phyloP scores from a whole-genome alignment of 1,140 invertebrate species.

The Phymastichus coffea region DNA sequence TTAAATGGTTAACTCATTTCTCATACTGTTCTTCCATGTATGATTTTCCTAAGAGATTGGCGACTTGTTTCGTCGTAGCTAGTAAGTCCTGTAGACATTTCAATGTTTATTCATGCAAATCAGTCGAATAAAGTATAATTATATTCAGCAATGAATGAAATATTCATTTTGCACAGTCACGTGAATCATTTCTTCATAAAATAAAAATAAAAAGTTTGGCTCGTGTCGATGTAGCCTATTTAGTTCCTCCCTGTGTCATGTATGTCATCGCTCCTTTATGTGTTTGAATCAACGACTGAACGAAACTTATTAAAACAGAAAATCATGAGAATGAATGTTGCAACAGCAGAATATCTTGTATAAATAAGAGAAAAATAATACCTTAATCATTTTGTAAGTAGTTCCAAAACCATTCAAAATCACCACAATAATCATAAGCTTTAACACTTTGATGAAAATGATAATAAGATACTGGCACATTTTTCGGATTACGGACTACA shows the following conservation, averaged over 20 bases:
- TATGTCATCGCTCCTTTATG: constrained; percentile 68
- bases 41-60: constrained; percentile 61
- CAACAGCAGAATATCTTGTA: too few species aligned
- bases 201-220: constrained; percentile 68
- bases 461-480: constrained; percentile 78
- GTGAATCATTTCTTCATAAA: constrained; percentile 72
- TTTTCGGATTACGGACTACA: constrained; percentile 76
- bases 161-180: constrained; percentile 41
- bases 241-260: too few species aligned
- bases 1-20: constrained; percentile 63
- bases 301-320: constrained; percentile 54
- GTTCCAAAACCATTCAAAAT: constrained; percentile 71
- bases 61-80: constrained; percentile 57
- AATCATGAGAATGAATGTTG: too few species aligned
- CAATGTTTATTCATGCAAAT: neutral
- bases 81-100: constrained; percentile 58
- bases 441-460: constrained; percentile 55
- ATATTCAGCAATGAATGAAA: neutral
- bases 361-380: constrained; percentile 37
- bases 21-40: constrained; percentile 58
- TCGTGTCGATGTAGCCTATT: constrained; percentile 60
- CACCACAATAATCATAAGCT: constrained; percentile 63
- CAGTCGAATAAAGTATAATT: too few species aligned
- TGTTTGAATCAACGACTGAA: constrained; percentile 70
- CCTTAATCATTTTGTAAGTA: constrained; percentile 70